Base-by-base conservation (phyloP, 92 coral and sea anemone genomes). In the Diadumene lineata region DNA sequence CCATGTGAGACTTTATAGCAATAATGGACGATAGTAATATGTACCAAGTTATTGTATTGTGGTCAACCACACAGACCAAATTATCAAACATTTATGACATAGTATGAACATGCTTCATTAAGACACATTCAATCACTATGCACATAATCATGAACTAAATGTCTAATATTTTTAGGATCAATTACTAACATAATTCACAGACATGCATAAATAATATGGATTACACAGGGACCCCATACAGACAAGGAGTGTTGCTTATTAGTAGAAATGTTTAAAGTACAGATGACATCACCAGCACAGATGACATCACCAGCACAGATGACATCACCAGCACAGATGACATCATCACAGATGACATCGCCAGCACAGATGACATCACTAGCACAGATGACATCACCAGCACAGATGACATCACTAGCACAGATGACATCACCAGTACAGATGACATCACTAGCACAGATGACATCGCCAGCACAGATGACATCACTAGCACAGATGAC, bases 11-110 rank as follows among this genome's bases (percentile, higher is more conserved):
- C n/a, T n/a, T n/a, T n/a, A n/a, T n/a, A n/a, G n/a, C n/a, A n/a
- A n/a, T n/a, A n/a, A 7, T 7, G 11, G 1, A 21, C 1, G 31
- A 58, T 26, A 21, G 26, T n/a, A 38, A 4, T 4, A 13, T 38
- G 13, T 7, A 58, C 26, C 7, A 18, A 22, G 31, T 58, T 58
- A 22, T 58, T 58, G 31, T 58, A 22, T 7, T 1, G 31, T 58
- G 64, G 31, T 24, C 28, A 58, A 18, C 64, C 64, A 21, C 26
- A 58, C 7, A 58, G 26, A 31, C 26, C 29, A 58, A 7, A 28
- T 58, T 26, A 58, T 58, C 26, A 58, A n/a, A 21, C 26, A 58
- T 58, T 58, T 11, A 58, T 58, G 64, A 58, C 11, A 58, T 7
- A 58, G 2, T 15, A 58, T 58, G 2, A 6, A 58, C 29, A 58